Conservation (phyloP, 1,140 invertebrate species). For the Mercenaria mercenaria region DNA sequence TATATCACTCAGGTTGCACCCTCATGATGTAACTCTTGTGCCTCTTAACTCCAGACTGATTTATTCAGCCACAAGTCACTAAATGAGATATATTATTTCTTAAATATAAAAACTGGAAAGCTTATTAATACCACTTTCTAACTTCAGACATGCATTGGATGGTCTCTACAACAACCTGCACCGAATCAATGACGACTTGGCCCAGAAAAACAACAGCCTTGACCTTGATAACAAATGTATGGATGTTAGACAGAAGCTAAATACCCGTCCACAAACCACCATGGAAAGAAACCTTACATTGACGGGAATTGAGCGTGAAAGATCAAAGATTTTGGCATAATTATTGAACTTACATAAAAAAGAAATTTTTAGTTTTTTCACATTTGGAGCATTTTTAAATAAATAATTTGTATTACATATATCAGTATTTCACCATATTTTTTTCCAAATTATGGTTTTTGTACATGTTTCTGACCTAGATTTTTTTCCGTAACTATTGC, state of each 20-base stretch:
- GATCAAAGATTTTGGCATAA: conserved; percentile 82
- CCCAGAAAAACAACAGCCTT: conserved; percentile 85
- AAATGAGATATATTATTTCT: too few species aligned
- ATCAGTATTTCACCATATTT: background rate
- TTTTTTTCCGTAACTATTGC: background rate
- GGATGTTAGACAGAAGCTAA: conserved; percentile 84
- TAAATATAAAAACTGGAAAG: too few species aligned
- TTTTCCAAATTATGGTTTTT: background rate
- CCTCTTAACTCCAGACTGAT: too few species aligned
- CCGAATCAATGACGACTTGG: conserved; percentile 85
- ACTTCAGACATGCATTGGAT: conserved; percentile 85
- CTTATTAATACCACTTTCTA: too few species aligned
- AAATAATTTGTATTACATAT: conserved; percentile 17
- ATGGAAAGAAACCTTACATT: conserved; percentile 83
- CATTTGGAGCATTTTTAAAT: background rate
- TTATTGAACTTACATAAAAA: conserved; percentile 9
- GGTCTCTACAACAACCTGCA: conserved; percentile 85
- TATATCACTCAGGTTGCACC: too few species aligned
- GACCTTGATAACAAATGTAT: conserved; percentile 85
- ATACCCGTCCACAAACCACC: conserved; percentile 78
- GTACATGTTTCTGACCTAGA: background rate
- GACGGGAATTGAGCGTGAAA: conserved; percentile 83
- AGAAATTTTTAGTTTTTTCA: background rate
- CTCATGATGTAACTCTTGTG: too few species aligned
- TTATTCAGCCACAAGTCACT: too few species aligned